Evolutionary conservation across 2,113 vertebrate genomes (phyloP).

Genomic region (Phoxinus phoxinus): DNA sequence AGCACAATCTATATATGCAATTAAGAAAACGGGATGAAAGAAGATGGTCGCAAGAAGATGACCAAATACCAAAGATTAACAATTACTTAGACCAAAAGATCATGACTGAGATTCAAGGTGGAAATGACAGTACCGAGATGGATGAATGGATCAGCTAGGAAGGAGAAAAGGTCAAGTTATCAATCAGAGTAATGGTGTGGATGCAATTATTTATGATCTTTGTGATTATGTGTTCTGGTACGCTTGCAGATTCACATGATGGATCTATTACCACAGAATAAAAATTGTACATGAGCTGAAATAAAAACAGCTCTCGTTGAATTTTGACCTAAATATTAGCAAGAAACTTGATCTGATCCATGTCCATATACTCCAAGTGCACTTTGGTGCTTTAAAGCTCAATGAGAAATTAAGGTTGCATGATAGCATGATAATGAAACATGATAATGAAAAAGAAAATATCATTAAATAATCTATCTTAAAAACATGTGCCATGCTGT

Average conservation of each 20-base stretch:
- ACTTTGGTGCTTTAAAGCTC: background rate
- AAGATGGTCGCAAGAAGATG: background rate
- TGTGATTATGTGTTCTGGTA: background rate
- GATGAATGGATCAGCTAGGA: background rate
- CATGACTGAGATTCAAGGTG: constrained; percentile 9
- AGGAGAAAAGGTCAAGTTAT: constrained; percentile 29
- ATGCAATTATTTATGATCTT: constrained; percentile 16
- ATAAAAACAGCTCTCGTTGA: background rate
- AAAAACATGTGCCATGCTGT: background rate
- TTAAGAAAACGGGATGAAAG: constrained; percentile 27
- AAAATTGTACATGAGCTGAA: background rate
- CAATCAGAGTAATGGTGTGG: background rate
- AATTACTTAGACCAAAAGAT: constrained; percentile 8
- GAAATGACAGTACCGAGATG: background rate
- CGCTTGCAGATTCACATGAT: background rate
- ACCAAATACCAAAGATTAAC: constrained; percentile 1
- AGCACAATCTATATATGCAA: constrained; percentile 1
- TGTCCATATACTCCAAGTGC: background rate
- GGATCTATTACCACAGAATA: background rate
- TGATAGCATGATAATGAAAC: background rate
- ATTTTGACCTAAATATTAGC: background rate
- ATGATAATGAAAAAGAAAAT: background rate
- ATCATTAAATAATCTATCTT: background rate
- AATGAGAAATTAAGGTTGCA: background rate
- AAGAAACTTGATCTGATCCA: background rate